phyloP scores from a whole-genome alignment of 2,888 invertebrate species.

The Temnothorax unifasciatus region DNA sequence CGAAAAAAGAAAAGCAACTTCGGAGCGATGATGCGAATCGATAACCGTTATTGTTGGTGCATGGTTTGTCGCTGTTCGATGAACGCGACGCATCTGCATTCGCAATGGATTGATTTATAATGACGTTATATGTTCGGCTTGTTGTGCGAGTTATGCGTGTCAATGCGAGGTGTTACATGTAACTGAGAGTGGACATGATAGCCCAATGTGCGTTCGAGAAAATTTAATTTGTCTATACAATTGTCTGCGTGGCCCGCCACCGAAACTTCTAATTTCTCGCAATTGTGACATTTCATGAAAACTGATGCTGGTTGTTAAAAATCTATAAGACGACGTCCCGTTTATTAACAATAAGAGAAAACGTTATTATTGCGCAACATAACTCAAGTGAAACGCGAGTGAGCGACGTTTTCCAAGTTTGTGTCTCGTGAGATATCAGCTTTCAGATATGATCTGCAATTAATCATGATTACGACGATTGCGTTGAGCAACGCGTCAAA shows the following conservation, averaged over 20 bases:
- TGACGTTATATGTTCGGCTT: conserved; percentile 34
- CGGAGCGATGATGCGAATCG: conserved; percentile 2
- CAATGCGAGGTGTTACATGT: neutral
- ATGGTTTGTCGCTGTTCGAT: conserved; percentile 13
- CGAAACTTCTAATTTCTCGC: neutral
- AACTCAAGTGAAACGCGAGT: neutral
- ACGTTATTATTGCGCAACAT: conserved; percentile 7
- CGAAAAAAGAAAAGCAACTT: neutral
- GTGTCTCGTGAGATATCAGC: conserved; percentile 13
- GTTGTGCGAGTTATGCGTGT: conserved; percentile 33
- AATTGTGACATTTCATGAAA: neutral
- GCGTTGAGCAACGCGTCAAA: conserved; percentile 1
- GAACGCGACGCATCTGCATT: conserved; percentile 7
- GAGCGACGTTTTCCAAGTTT: conserved; percentile 36
- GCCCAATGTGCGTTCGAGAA: neutral
- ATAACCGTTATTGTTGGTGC: conserved; percentile 21
- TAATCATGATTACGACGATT: conserved; percentile 19
- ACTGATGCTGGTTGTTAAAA: neutral
- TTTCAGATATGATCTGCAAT: conserved; percentile 29
- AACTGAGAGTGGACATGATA: conserved; percentile 17
- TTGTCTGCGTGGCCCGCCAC: neutral
- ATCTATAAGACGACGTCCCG: neutral
- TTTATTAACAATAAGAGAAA: neutral
- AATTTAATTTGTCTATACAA: conserved; percentile 32
- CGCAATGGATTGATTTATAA: conserved; percentile 49